phyloP scores from a whole-genome alignment of 2,797 vertebrate species.

The Cossypha polioptera region DNA sequence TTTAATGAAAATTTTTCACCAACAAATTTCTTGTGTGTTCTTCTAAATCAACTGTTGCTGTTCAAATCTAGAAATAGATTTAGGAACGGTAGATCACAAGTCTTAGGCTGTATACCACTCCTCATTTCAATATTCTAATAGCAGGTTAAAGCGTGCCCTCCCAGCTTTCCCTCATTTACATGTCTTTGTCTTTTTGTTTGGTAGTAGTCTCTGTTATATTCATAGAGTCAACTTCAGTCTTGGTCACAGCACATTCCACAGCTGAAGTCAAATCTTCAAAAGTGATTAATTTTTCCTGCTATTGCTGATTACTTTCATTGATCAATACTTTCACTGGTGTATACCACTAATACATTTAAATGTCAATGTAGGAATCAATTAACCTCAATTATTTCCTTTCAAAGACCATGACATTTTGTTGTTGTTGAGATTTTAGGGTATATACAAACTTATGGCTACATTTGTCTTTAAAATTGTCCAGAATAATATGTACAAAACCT shows the following conservation, averaged over 20 bases:
- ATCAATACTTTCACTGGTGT: conserved; percentile 21
- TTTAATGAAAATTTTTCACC: neutral
- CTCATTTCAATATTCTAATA: neutral
- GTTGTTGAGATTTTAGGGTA: neutral
- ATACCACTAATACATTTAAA: conserved; percentile 18
- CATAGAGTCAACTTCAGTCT: neutral
- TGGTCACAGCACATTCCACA: neutral
- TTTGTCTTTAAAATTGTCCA: neutral
- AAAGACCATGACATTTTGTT: neutral
- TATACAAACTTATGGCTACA: neutral
- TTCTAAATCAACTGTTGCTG: neutral
- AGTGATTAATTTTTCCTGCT: conserved; percentile 24
- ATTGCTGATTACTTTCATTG: conserved; percentile 20
- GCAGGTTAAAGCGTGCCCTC: neutral
- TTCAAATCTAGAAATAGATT: neutral
- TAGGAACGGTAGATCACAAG: neutral
- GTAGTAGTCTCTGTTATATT: neutral
- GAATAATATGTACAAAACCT: neutral
- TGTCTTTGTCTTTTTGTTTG: neutral
- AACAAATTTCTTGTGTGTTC: neutral
- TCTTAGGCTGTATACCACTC: neutral
- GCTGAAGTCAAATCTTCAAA: neutral
- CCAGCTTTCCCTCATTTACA: neutral
- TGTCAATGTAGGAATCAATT: neutral
- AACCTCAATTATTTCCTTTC: conserved; percentile 14